Conservation (phyloP, 1,140 invertebrate genomes). For the Chelonus insularis region DNA sequence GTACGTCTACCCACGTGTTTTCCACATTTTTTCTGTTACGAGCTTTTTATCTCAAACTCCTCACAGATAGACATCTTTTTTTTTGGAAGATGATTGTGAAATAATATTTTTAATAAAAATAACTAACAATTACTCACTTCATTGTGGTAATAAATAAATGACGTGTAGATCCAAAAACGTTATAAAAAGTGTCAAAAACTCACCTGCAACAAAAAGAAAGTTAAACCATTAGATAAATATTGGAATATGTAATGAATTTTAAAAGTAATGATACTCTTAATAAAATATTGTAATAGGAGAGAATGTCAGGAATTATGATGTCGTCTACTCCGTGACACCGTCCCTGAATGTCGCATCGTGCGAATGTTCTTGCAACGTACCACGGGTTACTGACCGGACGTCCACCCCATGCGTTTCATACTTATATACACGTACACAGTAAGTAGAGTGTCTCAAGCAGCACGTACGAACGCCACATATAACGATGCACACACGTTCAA, state of each 20-base stretch:
- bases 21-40: background rate
- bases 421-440: conserved; percentile 15
- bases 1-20: background rate
- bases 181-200: too few relatives aligned
- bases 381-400: conserved; percentile 42
- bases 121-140: too few relatives aligned
- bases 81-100: too few relatives aligned
- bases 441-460: background rate
- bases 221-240: background rate
- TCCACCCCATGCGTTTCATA: conserved; percentile 43
- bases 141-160: too few relatives aligned
- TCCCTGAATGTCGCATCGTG: conserved; percentile 22
- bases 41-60: background rate
- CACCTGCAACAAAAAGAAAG: background rate
- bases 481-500: conserved; percentile 5
- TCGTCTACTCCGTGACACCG: conserved; percentile 23
- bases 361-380: conserved; percentile 11
- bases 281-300: background rate
- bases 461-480: background rate
- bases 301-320: conserved; percentile 13
- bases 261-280: background rate
- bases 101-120: too few relatives aligned
- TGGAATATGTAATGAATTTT: background rate
- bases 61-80: too few relatives aligned
- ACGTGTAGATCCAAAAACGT: background rate